Evolutionary conservation across 1,140 invertebrate genomes (phyloP).

Genomic region (Idris sp.): DNA sequence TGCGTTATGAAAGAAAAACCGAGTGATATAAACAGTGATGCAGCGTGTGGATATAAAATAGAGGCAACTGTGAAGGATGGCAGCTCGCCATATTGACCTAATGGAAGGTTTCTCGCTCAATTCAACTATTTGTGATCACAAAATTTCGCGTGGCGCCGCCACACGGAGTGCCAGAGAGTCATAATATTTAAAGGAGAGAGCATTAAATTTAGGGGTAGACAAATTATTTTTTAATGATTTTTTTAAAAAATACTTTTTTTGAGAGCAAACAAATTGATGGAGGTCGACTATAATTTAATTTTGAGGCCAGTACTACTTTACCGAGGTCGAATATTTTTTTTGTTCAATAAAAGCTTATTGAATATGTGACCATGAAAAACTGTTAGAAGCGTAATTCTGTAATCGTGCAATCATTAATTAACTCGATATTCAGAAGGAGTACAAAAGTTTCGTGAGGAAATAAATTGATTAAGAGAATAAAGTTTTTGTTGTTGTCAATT

Average conservation of each 20-base stretch:
- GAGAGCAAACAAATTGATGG: constrained; percentile 1
- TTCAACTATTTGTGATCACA: constrained; percentile 30
- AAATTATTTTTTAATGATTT: too few species aligned
- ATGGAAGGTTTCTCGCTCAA: constrained; percentile 48
- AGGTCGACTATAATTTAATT: constrained; percentile 34
- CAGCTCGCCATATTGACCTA: constrained; percentile 56
- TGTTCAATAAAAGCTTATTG: constrained; percentile 25
- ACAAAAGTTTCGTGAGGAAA: too few species aligned
- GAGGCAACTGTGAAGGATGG: constrained; percentile 46
- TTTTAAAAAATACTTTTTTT: neutral
- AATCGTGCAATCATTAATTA: too few species aligned
- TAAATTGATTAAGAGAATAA: too few species aligned
- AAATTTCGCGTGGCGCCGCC: constrained; percentile 40
- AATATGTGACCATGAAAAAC: constrained; percentile 30
- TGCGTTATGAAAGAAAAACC: constrained; percentile 51
- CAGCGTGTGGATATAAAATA: constrained; percentile 31
- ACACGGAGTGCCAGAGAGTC: constrained; percentile 15
- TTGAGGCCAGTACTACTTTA: constrained; percentile 21
- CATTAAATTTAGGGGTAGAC: neutral
- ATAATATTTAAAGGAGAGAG: too few species aligned
- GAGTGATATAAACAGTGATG: constrained; percentile 50
- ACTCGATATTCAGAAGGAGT: too few species aligned
- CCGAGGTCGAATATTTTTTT: constrained; percentile 27
- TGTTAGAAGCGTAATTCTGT: constrained; percentile 5
- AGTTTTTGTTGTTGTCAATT: too few species aligned